Base-by-base conservation (phyloP, 2,113 vertebrate genomes). In the Callocephalon fimbriatum region DNA sequence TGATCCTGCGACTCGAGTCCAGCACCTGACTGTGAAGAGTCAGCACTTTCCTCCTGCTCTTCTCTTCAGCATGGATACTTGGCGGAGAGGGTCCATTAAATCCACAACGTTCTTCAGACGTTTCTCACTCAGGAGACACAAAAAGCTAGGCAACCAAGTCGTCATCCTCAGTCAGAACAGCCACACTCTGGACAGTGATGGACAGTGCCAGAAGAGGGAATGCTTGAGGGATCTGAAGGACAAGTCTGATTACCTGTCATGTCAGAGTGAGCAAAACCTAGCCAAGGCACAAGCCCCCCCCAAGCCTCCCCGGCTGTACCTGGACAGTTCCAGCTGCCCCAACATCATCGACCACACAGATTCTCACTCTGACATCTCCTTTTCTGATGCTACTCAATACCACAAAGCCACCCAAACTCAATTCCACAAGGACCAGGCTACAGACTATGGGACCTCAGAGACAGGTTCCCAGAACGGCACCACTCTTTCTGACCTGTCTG, bases 221-320 rank as follows among this genome's bases (percentile, higher is more conserved):
- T 27, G 96, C 93, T 62, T 96, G 86, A 91, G 96, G 90, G 96
- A 97, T 90, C 93, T 97, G 93, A 97, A 97, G 92, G 94, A 96
- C 77, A 97, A 98, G 77, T 94, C 96, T 6, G 96, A 97, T 25
- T 96, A 97, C 86, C 88, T 97, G 88, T 95, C 97, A 1, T 97
- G 92, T 42, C 98, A 98, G 96, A 99, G 99, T 2, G 98, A 99
- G 95, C 98, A 99, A 95, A 99, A 99, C 90, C 95, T 99, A 18
- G 96, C 96, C 82, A 97, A 93, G 97, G 98, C 94, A 92, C 95
- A 98, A n/a, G 98, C 99, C 0, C 99, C 99, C 15, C 99, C 99
- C 47, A 99, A 99, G 82, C 99, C 99, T 18, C 99, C 99, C 2
- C 99, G 99, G 23, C 97, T 99, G 47, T 99, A 99, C 97, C 93